Evolutionary conservation across 2,113 vertebrate species (phyloP).

Genomic region (Rhinichthys klamathensis): DNA sequence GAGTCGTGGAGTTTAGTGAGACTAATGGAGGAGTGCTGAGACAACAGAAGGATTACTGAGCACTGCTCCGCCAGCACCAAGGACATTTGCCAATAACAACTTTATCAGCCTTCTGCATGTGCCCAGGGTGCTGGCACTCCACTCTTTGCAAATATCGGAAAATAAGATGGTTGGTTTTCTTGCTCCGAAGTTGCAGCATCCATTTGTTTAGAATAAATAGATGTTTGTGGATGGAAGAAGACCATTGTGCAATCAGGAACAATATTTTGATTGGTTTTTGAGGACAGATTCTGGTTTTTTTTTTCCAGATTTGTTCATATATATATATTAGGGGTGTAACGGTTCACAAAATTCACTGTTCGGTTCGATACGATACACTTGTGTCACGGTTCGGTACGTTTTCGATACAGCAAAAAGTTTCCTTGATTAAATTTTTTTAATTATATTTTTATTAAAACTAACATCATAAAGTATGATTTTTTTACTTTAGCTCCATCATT

Average conservation of each 20-base stretch:
- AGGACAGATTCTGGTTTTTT: not conserved
- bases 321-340: no score
- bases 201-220: constrained; percentile 34
- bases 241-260: not conserved
- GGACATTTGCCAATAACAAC: constrained; percentile 90
- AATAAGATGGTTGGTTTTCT: constrained; percentile 86
- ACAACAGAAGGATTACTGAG: constrained; percentile 82
- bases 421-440: no score
- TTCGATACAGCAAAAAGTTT: no score
- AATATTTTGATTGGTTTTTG: not conserved
- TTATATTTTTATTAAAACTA: no score
- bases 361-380: no score
- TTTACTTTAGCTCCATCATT: no score
- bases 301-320: no score
- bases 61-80: constrained; percentile 78
- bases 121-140: constrained; percentile 76
- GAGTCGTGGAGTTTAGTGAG: constrained; percentile 84
- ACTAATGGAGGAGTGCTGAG: constrained; percentile 85
- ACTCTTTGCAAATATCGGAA: constrained; percentile 80
- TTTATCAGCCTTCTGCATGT: constrained; percentile 91
- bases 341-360: no score
- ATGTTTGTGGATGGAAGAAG: constrained; percentile 14
- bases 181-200: constrained; percentile 79
- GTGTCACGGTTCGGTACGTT: no score
- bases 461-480: no score